These are phyloP conservation scores for Tarsius wallacei DNA, from an alignment of 2,797 vertebrate genomes.

Conservation along the genomic window DNA sequence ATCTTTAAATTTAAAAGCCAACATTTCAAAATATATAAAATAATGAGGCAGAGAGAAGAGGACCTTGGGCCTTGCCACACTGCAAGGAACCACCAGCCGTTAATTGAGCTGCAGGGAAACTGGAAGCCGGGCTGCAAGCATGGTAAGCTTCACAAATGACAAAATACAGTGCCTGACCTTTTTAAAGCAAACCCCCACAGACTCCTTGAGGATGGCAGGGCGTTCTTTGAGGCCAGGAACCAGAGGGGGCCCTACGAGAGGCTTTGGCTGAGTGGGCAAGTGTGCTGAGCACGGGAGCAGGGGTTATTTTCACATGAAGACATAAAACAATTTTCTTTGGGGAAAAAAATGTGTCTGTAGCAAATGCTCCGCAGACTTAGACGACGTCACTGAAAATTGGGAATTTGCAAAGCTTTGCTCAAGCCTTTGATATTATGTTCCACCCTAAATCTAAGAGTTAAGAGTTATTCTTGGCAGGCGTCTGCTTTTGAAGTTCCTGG, in stretches of 20 bases:
- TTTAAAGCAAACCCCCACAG: background rate
- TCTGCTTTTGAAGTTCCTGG: conserved; percentile 45
- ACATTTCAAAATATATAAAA: conserved; percentile 70
- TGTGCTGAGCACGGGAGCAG: background rate
- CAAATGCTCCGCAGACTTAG: conserved; percentile 48
- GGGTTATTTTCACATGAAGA: conserved; percentile 21
- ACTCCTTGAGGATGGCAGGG: background rate
- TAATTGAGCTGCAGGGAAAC: conserved; percentile 64
- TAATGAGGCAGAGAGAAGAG: conserved; percentile 68
- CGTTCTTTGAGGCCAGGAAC: conserved; percentile 53
- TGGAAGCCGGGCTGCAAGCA: background rate
- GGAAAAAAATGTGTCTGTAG: background rate
- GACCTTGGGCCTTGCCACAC: background rate
- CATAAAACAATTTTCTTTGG: conserved; percentile 56
- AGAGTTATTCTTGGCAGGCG: conserved; percentile 33
- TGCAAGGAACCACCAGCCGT: conserved; percentile 5
- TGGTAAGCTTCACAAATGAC: conserved; percentile 2
- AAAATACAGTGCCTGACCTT: conserved; percentile 1
- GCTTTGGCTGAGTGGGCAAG: background rate
- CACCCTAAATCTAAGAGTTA: conserved; percentile 47
- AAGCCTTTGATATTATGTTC: conserved; percentile 34
- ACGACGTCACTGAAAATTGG: conserved; percentile 8
- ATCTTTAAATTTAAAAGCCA: conserved; percentile 70
- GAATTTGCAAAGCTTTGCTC: conserved; percentile 20
- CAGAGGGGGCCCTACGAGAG: background rate